Percentiles rank a stretch among this genome's conserved stretches.
phyloP scores from a whole-genome alignment of 2,797 vertebrate species.

The Tamandua tetradactyla region DNA sequence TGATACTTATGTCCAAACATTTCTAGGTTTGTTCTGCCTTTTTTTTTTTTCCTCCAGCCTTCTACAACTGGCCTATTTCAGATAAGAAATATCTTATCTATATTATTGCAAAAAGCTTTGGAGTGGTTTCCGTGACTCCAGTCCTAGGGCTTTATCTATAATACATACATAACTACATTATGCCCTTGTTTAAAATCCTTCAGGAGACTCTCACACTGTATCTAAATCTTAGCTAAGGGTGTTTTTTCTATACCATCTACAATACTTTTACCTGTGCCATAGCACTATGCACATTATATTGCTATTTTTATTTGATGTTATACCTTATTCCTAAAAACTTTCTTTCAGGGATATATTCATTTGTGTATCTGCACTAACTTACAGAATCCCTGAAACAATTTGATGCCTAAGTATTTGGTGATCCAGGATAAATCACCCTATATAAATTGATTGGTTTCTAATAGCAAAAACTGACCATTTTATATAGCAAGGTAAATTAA shows the following conservation, averaged over 20 bases:
- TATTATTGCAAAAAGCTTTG: not conserved
- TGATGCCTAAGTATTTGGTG: not conserved
- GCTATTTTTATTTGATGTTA: not conserved
- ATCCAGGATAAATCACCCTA: not conserved
- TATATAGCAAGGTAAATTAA: not conserved
- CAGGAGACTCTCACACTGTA: not conserved
- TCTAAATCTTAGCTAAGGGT: not conserved
- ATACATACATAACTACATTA: not conserved
- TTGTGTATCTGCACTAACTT: not conserved
- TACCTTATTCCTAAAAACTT: not conserved
- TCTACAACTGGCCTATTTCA: not conserved
- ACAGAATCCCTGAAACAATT: not conserved
- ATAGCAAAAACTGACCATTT: not conserved
- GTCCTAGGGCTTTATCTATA: not conserved
- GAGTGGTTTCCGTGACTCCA: not conserved
- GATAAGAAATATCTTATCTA: not conserved
- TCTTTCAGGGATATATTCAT: not conserved
- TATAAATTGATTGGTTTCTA: not conserved
- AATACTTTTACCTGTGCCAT: not conserved
- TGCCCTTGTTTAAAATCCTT: not conserved
- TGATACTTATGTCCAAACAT: not conserved
- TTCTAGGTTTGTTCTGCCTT: not conserved
- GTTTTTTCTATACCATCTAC: not conserved
- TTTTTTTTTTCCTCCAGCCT: not conserved
- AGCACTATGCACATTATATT: not conserved